Base-by-base conservation (phyloP, 2,797 vertebrate genomes). In the Coregonus suidteri region DNA sequence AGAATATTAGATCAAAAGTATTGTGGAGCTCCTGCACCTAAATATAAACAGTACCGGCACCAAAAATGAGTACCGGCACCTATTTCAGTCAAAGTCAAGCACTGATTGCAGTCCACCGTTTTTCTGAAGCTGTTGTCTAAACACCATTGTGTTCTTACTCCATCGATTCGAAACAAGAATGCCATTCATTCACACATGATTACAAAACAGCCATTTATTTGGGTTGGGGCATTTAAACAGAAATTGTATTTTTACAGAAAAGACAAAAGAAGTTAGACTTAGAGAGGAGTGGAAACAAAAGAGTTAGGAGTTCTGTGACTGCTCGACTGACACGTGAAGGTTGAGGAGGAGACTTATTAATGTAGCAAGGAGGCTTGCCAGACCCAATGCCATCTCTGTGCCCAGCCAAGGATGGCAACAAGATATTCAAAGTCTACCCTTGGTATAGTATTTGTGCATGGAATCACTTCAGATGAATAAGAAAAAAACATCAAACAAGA, bases 191-290 rank as follows among this genome's bases (percentile, higher is more conserved):
- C 30, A 18, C 20, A 64, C 59, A 25, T 11, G 20, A 51, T 53
- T 76, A 31, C 31, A 85, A 82, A 83, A 79, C 56, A 65, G 56
- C 7, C 0, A 30, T 86, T 88, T 86, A 86, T 86, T 88, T 30
- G 16, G 79, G 71, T 75, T 15, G 34, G 64, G 35, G 20, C 13
- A 75, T 73, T 62, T 76, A 74, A 79, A 75, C 59, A 78, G 15
- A 75, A 13, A 34, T 11, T 75, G 0, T 31, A 37, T 76, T 67
- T 70, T 53, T 64, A 25, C 20, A 66, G 31, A 30, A 30, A 70
- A 4, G 13, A 52, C 4, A 76, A 72, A 74, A 34, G 14, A 62
- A 75, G 67, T 0, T 68, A 62, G 20, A 56, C 34, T 77, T 75
- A 51, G 15, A 74, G 73, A 53, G 75, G 72, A 59, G 25, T 75